These are phyloP conservation scores for Vidua chalybeata DNA, from an alignment of 2,113 vertebrate species.

Conservation along the genomic window DNA sequence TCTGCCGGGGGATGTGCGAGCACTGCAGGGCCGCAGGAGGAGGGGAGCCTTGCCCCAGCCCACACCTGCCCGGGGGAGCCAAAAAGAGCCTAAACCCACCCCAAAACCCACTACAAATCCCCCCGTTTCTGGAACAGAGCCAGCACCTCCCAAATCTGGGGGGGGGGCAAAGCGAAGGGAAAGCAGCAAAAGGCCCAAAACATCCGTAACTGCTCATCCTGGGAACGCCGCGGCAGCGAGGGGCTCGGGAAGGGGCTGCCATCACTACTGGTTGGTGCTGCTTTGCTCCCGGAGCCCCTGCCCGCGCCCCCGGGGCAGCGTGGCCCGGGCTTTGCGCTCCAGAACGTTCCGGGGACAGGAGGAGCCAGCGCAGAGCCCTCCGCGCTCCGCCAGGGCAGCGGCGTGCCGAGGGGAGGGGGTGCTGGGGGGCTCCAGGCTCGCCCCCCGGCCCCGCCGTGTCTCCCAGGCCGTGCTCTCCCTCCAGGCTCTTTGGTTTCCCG, in stretches of 20 bases:
- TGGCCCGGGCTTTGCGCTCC: not conserved
- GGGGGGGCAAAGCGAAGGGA: not conserved
- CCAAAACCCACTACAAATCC: not conserved
- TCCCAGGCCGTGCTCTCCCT: not conserved
- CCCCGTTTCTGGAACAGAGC: not conserved
- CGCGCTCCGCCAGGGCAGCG: not conserved
- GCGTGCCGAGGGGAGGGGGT: not conserved
- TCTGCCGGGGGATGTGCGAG: not conserved
- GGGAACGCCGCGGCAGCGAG: not conserved
- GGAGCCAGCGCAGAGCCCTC: not conserved
- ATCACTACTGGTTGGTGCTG: conserved; percentile 46
- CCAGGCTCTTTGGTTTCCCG: conserved; percentile 22
- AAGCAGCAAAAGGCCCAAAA: not conserved
- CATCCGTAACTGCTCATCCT: not conserved
- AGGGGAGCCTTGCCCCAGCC: conserved; percentile 2
- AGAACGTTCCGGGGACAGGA: not conserved
- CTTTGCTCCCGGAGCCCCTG: not conserved
- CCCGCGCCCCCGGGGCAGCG: fast-evolving
- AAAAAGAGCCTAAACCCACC: not conserved
- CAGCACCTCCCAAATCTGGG: not conserved
- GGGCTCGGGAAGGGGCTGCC: not conserved
- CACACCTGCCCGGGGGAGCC: not conserved
- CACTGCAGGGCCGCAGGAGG: not conserved
- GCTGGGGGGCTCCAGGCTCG: not conserved
- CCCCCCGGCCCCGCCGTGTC: not conserved